Evolutionary conservation across 1,140 invertebrate genomes (phyloP).

Genomic region (Nasonia vitripennis): DNA sequence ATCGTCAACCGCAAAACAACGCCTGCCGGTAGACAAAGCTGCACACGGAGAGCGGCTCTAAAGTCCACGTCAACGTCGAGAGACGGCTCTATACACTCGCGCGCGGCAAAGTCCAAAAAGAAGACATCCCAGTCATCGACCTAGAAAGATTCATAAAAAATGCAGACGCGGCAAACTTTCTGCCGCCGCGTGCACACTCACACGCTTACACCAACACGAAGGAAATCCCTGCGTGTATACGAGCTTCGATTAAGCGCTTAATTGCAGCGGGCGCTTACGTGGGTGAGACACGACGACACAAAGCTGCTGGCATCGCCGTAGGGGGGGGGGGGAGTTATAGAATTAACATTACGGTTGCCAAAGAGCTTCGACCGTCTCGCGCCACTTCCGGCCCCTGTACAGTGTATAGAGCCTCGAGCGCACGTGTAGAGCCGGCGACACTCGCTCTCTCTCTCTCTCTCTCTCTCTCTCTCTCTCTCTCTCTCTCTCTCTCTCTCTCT

Average conservation of each 20-base stretch:
- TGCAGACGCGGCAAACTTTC: neutral
- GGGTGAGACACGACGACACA: neutral
- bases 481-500: too few relatives aligned
- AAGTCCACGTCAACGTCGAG: too few relatives aligned
- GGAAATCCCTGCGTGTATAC: neutral
- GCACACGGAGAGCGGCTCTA: too few relatives aligned
- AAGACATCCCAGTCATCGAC: neutral
- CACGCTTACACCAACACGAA: neutral
- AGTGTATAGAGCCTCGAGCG: neutral
- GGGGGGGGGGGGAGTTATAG: neutral
- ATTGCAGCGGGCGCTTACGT: neutral
- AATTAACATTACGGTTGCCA: slow-evolving; percentile 9
- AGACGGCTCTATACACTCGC: neutral
- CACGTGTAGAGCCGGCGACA: neutral
- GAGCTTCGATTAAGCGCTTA: slow-evolving; percentile 22
- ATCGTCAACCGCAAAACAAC: too few relatives aligned
- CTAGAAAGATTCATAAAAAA: slow-evolving; percentile 10
- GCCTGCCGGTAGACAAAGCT: too few relatives aligned
- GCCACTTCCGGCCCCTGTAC: neutral
- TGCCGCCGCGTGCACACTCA: too few relatives aligned
- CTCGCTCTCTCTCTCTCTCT: too few relatives aligned
- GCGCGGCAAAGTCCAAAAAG: neutral
- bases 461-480: too few relatives aligned
- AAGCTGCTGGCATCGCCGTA: too few relatives aligned
- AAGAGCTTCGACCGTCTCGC: slow-evolving; percentile 7